phyloP scores from a whole-genome alignment of 1,140 invertebrate species.

The Cotesia chilonis region DNA sequence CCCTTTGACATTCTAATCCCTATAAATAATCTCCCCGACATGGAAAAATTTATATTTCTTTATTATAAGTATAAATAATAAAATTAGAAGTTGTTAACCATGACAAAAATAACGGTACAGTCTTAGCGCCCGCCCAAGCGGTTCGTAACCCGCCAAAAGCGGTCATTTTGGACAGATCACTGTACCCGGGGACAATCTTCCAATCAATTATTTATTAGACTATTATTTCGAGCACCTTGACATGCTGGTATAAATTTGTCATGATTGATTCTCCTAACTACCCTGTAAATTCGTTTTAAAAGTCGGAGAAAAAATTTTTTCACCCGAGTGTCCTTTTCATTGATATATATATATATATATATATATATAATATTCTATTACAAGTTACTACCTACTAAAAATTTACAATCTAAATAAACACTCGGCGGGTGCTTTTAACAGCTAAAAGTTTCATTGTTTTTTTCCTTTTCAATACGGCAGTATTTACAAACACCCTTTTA shows the following conservation, averaged over 20 bases:
- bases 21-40: too few species aligned
- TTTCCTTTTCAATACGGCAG: conserved; percentile 18
- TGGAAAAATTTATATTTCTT: background rate
- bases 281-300: conserved; percentile 50
- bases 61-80: background rate
- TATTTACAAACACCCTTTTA: background rate
- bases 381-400: background rate
- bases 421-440: background rate
- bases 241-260: background rate
- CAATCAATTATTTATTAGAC: conserved; percentile 26
- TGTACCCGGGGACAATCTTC: conserved; percentile 55
- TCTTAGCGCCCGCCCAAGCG: conserved; percentile 50
- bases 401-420: conserved; percentile 2
- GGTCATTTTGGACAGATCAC: conserved; percentile 58
- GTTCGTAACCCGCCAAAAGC: conserved; percentile 59
- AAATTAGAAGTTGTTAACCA: background rate
- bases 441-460: background rate
- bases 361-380: background rate
- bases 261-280: conserved; percentile 37
- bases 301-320: conserved; percentile 28
- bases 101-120: conserved; percentile 15
- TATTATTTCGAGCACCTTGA: conserved; percentile 51
- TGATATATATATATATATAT: too few species aligned
- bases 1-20: background rate
- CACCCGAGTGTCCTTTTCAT: too few species aligned